A percentile compares a stretch with the other conserved stretches of the same genome.
phyloP scores from a whole-genome alignment of 2,888 invertebrate species.

The Hydriomena furcata region DNA sequence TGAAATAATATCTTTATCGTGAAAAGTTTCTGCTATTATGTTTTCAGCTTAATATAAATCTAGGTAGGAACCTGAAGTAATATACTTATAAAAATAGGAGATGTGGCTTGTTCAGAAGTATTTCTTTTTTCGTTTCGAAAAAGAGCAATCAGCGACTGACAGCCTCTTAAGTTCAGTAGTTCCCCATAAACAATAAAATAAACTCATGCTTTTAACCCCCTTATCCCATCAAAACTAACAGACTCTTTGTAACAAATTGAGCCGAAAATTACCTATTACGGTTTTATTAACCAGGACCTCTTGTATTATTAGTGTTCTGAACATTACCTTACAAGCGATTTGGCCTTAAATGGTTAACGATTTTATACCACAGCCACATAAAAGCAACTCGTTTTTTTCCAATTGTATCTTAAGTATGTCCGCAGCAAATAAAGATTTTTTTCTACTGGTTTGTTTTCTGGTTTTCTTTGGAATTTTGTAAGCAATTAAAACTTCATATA shows the following conservation, averaged over 20 bases:
- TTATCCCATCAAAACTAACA: conserved; percentile 16
- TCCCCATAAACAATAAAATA: conserved; percentile 3
- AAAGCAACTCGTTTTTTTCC: not conserved
- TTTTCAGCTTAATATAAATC: too few relatives aligned
- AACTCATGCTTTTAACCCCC: not conserved
- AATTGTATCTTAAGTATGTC: not conserved
- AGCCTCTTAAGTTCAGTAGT: too few relatives aligned
- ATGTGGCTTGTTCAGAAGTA: too few relatives aligned
- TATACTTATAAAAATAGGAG: too few relatives aligned
- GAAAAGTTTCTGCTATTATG: too few relatives aligned
- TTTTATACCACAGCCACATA: conserved; percentile 16
- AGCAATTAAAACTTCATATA: too few relatives aligned
- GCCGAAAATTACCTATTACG: conserved; percentile 31
- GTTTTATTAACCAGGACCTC: conserved; percentile 36
- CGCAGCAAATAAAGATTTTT: not conserved
- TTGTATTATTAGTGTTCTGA: conserved; percentile 34
- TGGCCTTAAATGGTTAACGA: conserved; percentile 36
- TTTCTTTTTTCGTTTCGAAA: too few relatives aligned
- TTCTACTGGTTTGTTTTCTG: not conserved
- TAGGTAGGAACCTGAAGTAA: too few relatives aligned
- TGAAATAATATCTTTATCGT: too few relatives aligned
- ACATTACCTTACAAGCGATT: conserved; percentile 36
- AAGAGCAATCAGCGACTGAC: too few relatives aligned
- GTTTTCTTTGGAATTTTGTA: conserved; percentile 2
- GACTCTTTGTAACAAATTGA: conserved; percentile 29